Conservation (phyloP, 2,797 vertebrate genomes). For the Chloroceryle amazona region DNA sequence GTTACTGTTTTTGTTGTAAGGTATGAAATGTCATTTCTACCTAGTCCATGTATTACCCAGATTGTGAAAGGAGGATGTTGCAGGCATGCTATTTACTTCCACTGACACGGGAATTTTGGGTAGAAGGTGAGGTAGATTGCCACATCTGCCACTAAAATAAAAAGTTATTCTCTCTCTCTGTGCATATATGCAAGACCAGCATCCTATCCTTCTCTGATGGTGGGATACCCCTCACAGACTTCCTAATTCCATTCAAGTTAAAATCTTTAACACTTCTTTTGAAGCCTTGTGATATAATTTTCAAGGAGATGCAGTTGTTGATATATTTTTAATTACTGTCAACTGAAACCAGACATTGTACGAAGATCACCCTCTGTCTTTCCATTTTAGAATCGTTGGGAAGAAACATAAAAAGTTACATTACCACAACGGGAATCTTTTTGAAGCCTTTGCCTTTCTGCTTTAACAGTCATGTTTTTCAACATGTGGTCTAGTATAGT, state of each 20-base stretch:
- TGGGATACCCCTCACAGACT: neutral
- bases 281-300: slow-evolving; percentile 9
- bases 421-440: slow-evolving; percentile 79
- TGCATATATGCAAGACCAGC: neutral
- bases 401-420: slow-evolving; percentile 49
- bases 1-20: neutral
- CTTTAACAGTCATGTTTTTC: slow-evolving; percentile 85
- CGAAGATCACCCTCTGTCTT: slow-evolving; percentile 1
- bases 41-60: neutral
- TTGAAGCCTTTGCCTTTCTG: slow-evolving; percentile 85
- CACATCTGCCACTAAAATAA: neutral
- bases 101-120: neutral
- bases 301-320: neutral
- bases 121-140: neutral
- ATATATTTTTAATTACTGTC: slow-evolving; percentile 26
- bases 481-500: slow-evolving; percentile 92
- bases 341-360: slow-evolving; percentile 13
- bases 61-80: neutral
- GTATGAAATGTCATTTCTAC: neutral
- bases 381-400: neutral
- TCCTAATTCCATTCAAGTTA: neutral
- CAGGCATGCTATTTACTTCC: neutral
- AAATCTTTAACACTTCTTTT: slow-evolving; percentile 12
- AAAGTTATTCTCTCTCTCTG: neutral
- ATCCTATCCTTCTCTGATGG: neutral